phyloP scores from a whole-genome alignment of 1,140 invertebrate species.

The Palaemon carinicauda region DNA sequence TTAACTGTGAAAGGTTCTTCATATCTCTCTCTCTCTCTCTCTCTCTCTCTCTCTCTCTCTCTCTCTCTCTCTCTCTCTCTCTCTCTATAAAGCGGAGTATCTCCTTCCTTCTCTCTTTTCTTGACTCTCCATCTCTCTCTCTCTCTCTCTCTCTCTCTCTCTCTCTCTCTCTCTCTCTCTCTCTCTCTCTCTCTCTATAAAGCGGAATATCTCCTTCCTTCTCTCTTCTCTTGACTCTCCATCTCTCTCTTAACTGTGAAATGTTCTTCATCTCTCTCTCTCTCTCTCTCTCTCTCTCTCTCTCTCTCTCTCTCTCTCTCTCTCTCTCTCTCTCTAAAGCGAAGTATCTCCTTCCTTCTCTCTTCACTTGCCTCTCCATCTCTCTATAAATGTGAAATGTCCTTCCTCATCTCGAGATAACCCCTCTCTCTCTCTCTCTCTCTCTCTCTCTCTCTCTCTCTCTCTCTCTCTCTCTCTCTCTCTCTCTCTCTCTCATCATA shows the following conservation, averaged over 20 bases:
- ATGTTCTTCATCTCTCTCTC: neutral
- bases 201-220: no score
- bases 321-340: neutral
- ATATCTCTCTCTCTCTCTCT: neutral
- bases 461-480: neutral
- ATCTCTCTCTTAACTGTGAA: neutral
- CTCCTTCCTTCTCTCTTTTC: no score
- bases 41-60: neutral
- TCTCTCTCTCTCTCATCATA: neutral
- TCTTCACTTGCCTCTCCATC: neutral
- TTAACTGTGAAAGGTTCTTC: no score
- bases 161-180: neutral
- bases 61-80: no score
- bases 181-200: no score
- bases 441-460: neutral
- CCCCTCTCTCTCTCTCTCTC: neutral
- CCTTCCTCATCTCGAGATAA: no score
- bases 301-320: neutral
- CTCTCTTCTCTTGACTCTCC: no score
- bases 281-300: neutral
- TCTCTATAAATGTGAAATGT: neutral
- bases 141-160: neutral
- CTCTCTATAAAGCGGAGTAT: no score
- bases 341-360: neutral
- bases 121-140: neutral